Percentiles rank a stretch among this genome's conserved stretches.
These are phyloP conservation scores for Blastobasis lacticolella DNA, from an alignment of 2,888 invertebrate genomes.

Conservation along the genomic window DNA sequence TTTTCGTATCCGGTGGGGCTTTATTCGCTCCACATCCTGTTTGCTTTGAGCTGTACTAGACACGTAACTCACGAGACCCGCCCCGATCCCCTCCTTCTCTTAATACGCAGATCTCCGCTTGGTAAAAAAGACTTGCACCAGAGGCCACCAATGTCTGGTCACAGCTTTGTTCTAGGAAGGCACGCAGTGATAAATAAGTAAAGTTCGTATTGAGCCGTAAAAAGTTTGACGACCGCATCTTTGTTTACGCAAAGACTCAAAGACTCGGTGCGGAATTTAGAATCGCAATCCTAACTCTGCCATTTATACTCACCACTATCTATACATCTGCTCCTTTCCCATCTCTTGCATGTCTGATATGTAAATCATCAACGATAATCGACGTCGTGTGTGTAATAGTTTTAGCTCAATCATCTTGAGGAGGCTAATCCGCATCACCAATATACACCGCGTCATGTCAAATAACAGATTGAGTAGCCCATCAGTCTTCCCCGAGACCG, in stretches of 20 bases:
- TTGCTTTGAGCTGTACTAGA: constrained; percentile 36
- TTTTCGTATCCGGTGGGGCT: constrained; percentile 59
- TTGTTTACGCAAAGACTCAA: not conserved
- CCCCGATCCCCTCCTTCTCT: not conserved
- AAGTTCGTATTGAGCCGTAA: constrained; percentile 22
- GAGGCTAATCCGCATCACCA: no score
- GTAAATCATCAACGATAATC: no score
- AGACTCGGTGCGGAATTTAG: not conserved
- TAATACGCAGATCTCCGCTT: not conserved
- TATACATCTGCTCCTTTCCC: no score
- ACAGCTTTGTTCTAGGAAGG: constrained; percentile 30
- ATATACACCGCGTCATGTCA: not conserved
- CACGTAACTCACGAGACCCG: constrained; percentile 16
- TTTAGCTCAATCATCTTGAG: no score
- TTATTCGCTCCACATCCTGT: constrained; percentile 53
- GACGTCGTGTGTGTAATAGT: no score
- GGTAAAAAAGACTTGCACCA: no score
- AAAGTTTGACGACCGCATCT: constrained; percentile 14
- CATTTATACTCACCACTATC: no score
- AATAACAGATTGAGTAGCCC: not conserved
- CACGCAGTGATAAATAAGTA: constrained; percentile 25
- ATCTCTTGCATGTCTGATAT: no score
- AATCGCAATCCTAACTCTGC: no score
- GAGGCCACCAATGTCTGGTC: no score
- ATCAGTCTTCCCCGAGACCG: constrained; percentile 24